Evolutionary conservation across 2,797 vertebrate species (phyloP).

Genomic region (Sebastes hubbsi): DNA sequence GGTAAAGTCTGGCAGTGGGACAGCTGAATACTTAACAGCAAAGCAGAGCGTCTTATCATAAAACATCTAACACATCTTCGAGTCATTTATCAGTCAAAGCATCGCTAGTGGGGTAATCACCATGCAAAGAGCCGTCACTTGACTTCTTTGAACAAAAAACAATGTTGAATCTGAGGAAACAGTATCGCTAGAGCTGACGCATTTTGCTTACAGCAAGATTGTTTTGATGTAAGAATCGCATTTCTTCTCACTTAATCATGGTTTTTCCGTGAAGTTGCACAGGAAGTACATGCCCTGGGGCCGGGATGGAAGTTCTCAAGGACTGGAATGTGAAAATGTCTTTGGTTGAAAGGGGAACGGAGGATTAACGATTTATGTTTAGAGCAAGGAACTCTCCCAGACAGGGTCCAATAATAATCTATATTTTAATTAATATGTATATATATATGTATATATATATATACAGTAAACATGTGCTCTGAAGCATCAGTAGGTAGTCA

Average conservation of each 20-base stretch:
- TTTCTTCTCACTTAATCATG: conserved; percentile 26
- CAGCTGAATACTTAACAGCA: conserved; percentile 55
- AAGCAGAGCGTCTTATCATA: conserved; percentile 33
- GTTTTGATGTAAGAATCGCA: conserved; percentile 20
- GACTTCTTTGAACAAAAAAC: conserved; percentile 32
- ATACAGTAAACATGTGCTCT: background rate
- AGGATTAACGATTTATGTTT: conserved; percentile 7
- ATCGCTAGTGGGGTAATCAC: conserved; percentile 25
- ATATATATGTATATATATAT: fast-evolving
- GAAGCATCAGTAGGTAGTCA: background rate
- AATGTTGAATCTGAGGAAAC: conserved; percentile 7
- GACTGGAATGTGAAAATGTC: conserved; percentile 33
- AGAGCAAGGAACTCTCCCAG: background rate
- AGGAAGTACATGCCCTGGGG: conserved; percentile 23
- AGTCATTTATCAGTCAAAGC: conserved; percentile 15
- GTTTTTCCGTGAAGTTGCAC: conserved; percentile 18
- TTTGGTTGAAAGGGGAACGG: background rate
- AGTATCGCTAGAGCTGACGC: background rate
- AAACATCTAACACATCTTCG: conserved; percentile 49
- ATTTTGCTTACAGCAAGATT: background rate
- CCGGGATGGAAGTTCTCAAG: conserved; percentile 10
- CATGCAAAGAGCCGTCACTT: conserved; percentile 31
- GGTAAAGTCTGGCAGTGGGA: conserved; percentile 42
- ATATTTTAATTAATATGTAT: background rate
- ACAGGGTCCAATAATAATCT: background rate